phyloP scores from a whole-genome alignment of 2,797 vertebrate species.

The Etheostoma perlongum region DNA sequence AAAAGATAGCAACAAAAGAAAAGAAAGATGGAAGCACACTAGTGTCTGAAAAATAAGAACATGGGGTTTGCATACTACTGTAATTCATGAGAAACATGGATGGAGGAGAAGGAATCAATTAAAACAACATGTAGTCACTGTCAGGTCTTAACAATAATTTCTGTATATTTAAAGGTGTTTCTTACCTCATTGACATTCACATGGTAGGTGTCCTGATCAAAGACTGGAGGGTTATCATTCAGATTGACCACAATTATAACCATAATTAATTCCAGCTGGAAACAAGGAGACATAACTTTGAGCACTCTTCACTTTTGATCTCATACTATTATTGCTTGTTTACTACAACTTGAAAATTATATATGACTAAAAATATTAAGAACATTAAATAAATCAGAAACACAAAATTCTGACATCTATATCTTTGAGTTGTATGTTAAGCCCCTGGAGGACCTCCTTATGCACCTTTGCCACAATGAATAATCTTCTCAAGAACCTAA shows the following conservation, averaged over 20 bases:
- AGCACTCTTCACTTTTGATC: neutral
- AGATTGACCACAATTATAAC: neutral
- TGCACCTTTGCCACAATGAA: neutral
- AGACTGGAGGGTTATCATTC: constrained; percentile 80
- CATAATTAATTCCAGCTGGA: rapidly evolving
- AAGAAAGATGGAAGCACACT: no score
- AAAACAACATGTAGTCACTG: neutral
- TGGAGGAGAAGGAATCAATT: neutral
- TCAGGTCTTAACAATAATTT: neutral
- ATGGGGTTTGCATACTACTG: no score
- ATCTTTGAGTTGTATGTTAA: neutral
- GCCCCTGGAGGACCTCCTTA: neutral
- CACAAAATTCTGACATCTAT: neutral
- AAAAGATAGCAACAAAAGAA: no score
- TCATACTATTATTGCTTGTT: neutral
- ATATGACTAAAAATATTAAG: neutral
- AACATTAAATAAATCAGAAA: neutral
- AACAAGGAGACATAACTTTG: constrained; percentile 7
- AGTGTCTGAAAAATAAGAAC: no score
- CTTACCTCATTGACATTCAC: constrained; percentile 74
- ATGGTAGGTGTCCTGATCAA: neutral
- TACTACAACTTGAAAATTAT: neutral
- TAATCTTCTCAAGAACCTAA: neutral
- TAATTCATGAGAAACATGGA: neutral
- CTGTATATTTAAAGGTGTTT: neutral